A percentile compares a stretch with the other conserved stretches of the same genome.
Conservation (phyloP, 2,888 invertebrate genomes). For the Pandemis corylana region DNA sequence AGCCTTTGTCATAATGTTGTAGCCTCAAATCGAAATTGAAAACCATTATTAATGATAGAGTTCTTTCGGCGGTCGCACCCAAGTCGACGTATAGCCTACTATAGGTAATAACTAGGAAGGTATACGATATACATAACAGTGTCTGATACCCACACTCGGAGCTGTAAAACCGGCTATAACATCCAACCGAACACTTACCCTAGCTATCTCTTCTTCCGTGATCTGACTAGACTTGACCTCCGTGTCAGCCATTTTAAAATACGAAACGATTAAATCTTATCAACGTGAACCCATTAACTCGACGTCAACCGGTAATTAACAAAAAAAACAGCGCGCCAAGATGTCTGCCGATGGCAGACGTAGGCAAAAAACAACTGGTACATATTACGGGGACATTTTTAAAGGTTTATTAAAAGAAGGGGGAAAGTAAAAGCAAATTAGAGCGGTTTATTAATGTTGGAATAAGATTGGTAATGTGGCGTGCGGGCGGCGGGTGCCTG, state of each 20-base stretch:
- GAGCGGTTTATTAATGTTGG: constrained; percentile 82
- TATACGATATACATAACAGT: background rate
- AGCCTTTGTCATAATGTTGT: background rate
- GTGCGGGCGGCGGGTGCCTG: constrained; percentile 59
- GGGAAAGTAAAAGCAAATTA: constrained; percentile 80
- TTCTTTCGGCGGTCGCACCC: background rate
- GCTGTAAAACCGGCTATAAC: background rate
- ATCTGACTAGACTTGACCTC: constrained; percentile 66
- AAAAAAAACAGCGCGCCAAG: constrained; percentile 55
- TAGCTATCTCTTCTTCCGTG: constrained; percentile 77
- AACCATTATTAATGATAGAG: background rate
- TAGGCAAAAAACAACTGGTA: constrained; percentile 83
- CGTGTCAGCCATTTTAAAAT: constrained; percentile 61
- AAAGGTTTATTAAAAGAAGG: constrained; percentile 81
- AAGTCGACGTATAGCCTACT: background rate
- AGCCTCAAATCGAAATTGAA: background rate
- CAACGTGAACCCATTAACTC: constrained; percentile 40
- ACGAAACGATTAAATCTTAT: constrained; percentile 24
- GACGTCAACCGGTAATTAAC: constrained; percentile 44
- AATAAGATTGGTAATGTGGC: constrained; percentile 68
- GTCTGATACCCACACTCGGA: constrained; percentile 17
- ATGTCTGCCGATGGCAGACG: constrained; percentile 74
- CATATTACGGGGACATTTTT: constrained; percentile 74
- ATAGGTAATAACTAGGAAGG: background rate
- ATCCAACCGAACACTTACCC: constrained; percentile 60